Base-by-base conservation (phyloP, 2,888 invertebrate genomes). In the Hartigia nigra region DNA sequence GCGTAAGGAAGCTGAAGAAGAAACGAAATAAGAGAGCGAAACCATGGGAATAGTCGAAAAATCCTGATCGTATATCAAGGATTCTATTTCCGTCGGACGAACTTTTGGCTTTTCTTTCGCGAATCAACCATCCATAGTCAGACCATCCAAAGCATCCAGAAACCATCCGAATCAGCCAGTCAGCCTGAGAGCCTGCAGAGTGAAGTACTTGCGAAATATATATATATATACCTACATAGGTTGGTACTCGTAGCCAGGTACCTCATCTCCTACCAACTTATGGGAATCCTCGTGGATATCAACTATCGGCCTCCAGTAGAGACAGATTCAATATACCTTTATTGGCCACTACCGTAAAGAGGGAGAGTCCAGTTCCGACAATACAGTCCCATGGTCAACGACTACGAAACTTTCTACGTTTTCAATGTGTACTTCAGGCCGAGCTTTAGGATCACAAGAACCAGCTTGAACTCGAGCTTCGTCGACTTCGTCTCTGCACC, bases 261-360 rank as follows among this genome's bases (percentile, higher is more conserved):
- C 55, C 55, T 55, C 55, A 23, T 55, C 23, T 9, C 55, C 14
- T 55, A 23, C 9, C 55, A 55, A 55, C 55, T 55, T 23, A 55
- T 55, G 23, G 55, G 9, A 79, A 77, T 79, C 76, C 31, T 37
- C 70, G 31, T 76, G n/a, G 76, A 80, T 77, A 80, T 75, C 69
- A 37, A 78, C 69, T 76, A 74, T 69, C 76, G 70, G 35, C 55
- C 74, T 76, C 69, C 69, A 78, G 55, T 12, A 37, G 78, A 79
- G 81, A 82, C 77, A 82, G 80, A 78, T 86, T 83, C 86, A 81
- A 86, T 85, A 84, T 83, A 86, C 82, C 85, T 86, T 87, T 84
- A 87, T 85, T 85, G 84, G 78, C 74, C 80, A 77, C 74, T 23
- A 9, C 23, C 23, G 23, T 23, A 9, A 5, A 0, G 1, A 9